phyloP scores from a whole-genome alignment of 2,797 vertebrate species.

The Bucorvus abyssinicus region DNA sequence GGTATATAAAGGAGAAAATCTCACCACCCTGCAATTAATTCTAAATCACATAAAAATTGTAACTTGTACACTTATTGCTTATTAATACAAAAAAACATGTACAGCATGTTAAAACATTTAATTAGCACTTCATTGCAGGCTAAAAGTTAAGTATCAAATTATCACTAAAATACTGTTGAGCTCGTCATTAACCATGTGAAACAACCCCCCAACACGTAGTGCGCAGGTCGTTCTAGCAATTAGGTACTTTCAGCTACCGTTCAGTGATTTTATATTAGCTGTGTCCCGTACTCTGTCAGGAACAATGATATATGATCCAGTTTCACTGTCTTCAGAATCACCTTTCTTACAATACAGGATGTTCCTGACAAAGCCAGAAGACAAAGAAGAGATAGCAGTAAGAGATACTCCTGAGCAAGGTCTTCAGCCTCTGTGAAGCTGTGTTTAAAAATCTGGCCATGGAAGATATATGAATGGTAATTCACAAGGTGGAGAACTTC shows the following conservation, averaged over 20 bases:
- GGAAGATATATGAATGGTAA: not conserved
- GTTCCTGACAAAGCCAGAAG: not conserved
- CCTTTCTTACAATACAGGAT: not conserved
- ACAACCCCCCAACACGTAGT: not conserved
- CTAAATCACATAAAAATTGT: constrained; percentile 60
- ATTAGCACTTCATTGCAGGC: constrained; percentile 45
- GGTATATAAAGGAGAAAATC: constrained; percentile 61
- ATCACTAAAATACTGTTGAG: constrained; percentile 33
- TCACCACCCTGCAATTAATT: constrained; percentile 57
- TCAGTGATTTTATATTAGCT: not conserved
- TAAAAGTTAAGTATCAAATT: constrained; percentile 63
- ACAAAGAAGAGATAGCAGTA: not conserved
- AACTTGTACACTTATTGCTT: constrained; percentile 63
- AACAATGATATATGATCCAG: not conserved
- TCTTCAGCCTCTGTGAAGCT: not conserved
- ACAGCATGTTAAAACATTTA: constrained; percentile 53
- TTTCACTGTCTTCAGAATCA: not conserved
- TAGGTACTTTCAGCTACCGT: not conserved
- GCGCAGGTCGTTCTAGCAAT: not conserved
- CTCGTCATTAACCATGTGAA: constrained; percentile 31
- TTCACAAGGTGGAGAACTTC: not conserved
- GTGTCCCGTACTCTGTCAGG: not conserved
- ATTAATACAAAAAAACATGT: constrained; percentile 60
- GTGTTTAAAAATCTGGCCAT: not conserved
- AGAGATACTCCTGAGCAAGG: not conserved